Evolutionary conservation across 2,888 invertebrate genomes (phyloP).

Genomic region (Sinohyriopsis cumingii): DNA sequence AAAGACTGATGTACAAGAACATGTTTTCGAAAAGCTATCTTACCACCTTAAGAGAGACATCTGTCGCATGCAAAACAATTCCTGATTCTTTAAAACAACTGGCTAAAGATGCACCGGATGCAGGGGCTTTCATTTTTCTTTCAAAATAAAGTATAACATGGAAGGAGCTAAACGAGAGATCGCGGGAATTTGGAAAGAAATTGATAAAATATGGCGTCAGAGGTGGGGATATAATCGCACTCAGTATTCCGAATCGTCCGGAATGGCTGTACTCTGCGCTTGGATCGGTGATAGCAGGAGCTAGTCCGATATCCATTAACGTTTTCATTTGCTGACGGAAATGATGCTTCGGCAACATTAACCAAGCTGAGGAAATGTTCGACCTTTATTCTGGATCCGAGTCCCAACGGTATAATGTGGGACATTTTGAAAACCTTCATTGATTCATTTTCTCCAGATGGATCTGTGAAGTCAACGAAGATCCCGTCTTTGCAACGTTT

Average conservation of each 20-base stretch:
- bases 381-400: constrained; percentile 17
- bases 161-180: not conserved
- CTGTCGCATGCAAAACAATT: not conserved
- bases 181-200: not conserved
- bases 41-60: too few species aligned
- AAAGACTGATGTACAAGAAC: too few species aligned
- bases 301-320: not conserved
- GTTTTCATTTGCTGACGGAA: constrained; percentile 3
- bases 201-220: not conserved
- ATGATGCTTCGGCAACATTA: not conserved
- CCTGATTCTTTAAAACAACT: not conserved
- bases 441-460: too few species aligned
- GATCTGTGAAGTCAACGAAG: too few species aligned
- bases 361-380: constrained; percentile 14
- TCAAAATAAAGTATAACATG: too few species aligned
- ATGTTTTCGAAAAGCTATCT: too few species aligned
- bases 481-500: too few species aligned
- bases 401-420: constrained; percentile 12
- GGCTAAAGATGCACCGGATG: not conserved
- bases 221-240: not conserved
- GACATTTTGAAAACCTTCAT: constrained; percentile 10
- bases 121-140: constrained; percentile 1
- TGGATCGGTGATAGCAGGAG: constrained; percentile 2
- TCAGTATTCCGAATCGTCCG: not conserved
- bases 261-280: not conserved